Evolutionary conservation across 2,113 vertebrate species (phyloP).

Genomic region (Pagrus major): DNA sequence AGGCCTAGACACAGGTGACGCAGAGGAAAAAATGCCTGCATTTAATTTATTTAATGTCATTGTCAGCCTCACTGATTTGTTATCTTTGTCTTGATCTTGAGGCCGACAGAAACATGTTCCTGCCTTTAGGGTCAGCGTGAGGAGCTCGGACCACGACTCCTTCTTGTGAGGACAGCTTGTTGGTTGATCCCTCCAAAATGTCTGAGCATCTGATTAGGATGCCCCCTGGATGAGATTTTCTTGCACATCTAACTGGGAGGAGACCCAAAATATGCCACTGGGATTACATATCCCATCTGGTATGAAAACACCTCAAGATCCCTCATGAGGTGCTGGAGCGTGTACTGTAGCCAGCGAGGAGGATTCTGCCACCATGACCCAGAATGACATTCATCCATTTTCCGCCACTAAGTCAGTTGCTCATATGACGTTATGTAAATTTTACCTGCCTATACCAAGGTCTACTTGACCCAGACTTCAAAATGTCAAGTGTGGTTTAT

Average conservation of each 20-base stretch:
- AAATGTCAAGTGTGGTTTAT: not conserved
- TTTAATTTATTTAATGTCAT: not conserved
- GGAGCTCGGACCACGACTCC: not conserved
- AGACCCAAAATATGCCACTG: not conserved
- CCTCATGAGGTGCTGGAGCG: not conserved
- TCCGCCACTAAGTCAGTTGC: not conserved
- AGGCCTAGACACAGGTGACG: too few species aligned
- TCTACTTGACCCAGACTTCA: not conserved
- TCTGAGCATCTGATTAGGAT: constrained; percentile 25
- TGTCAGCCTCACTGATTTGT: not conserved
- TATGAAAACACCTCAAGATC: not conserved
- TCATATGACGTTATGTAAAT: not conserved
- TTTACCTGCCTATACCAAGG: not conserved
- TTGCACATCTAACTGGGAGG: constrained; percentile 16
- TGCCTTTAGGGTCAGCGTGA: too few species aligned
- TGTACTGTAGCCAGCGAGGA: not conserved
- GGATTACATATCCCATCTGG: constrained; percentile 32
- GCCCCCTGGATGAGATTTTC: not conserved
- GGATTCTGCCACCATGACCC: not conserved
- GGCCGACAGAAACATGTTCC: not conserved
- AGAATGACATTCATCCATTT: not conserved
- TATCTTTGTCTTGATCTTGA: not conserved
- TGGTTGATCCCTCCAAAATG: constrained; percentile 10
- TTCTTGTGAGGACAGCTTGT: constrained; percentile 4
- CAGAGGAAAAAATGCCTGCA: not conserved